A percentile compares a stretch with the other conserved stretches of the same genome.
Conservation (phyloP, 2,797 vertebrate genomes). For the Sebastes matsubarae region DNA sequence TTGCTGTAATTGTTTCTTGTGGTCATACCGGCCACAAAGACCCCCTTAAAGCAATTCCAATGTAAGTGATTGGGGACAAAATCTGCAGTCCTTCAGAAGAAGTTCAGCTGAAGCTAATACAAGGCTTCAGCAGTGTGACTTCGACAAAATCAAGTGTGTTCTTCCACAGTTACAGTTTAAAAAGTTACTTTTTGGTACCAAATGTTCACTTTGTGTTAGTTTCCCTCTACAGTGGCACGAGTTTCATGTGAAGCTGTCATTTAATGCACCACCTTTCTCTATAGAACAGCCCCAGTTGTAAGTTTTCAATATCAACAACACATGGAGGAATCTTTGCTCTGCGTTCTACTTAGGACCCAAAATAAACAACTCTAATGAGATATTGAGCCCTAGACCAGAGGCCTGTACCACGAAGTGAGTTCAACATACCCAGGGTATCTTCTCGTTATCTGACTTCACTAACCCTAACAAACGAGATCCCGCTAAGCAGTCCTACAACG, state of each 20-base stretch:
- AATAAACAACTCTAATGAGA: neutral
- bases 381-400: neutral
- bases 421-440: too few species aligned
- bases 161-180: neutral
- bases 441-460: too few species aligned
- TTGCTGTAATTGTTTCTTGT: neutral
- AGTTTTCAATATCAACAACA: neutral
- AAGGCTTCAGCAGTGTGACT: neutral
- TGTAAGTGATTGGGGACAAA: too few species aligned
- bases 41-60: too few species aligned
- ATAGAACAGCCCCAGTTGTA: neutral
- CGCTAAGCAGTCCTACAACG: too few species aligned
- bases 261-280: neutral
- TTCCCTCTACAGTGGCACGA: neutral
- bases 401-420: too few species aligned
- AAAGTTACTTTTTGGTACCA: neutral
- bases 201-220: fast-evolving
- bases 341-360: neutral
- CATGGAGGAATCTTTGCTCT: neutral
- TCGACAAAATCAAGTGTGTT: neutral
- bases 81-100: too few species aligned
- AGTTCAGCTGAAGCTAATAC: too few species aligned
- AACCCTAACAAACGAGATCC: too few species aligned
- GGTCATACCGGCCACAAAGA: neutral
- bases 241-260: neutral